phyloP scores from a whole-genome alignment of 2,113 vertebrate species.

The Urocynchramus pylzowi region DNA sequence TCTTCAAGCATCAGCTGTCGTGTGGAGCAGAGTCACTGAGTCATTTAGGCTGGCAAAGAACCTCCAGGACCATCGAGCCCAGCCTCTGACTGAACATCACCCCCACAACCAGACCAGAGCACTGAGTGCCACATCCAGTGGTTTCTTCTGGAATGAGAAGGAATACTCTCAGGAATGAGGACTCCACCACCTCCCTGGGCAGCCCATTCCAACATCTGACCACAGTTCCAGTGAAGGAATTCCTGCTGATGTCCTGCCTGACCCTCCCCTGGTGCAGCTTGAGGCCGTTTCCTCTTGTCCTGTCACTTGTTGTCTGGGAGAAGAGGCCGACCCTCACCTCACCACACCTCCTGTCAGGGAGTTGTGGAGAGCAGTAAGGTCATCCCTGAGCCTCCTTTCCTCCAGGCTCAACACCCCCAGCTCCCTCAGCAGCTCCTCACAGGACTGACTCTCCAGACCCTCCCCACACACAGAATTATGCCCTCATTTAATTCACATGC shows the following conservation, averaged over 20 bases:
- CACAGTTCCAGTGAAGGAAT: neutral
- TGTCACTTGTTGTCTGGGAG: too few species aligned
- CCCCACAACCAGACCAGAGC: neutral
- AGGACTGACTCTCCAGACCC: neutral
- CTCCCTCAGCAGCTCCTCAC: neutral
- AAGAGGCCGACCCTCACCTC: rapidly evolving
- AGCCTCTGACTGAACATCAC: neutral
- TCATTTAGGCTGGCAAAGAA: neutral
- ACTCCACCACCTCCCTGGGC: neutral
- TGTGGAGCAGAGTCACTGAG: neutral
- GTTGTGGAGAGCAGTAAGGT: rapidly evolving
- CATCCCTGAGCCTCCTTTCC: neutral
- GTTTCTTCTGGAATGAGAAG: too few species aligned
- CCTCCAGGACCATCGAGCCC: neutral
- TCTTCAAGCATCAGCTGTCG: neutral
- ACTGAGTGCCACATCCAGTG: neutral
- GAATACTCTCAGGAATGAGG: neutral
- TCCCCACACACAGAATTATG: neutral
- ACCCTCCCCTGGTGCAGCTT: neutral
- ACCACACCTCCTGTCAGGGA: neutral
- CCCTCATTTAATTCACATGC: neutral
- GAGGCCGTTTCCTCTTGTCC: rapidly evolving
- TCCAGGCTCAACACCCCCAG: neutral
- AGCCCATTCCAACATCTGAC: neutral
- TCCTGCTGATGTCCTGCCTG: neutral